Evolutionary conservation across 2,888 invertebrate species (phyloP), one percentile per base, ranked within the genome.

Genomic region (Caenorhabditis auriculariae): DNA sequence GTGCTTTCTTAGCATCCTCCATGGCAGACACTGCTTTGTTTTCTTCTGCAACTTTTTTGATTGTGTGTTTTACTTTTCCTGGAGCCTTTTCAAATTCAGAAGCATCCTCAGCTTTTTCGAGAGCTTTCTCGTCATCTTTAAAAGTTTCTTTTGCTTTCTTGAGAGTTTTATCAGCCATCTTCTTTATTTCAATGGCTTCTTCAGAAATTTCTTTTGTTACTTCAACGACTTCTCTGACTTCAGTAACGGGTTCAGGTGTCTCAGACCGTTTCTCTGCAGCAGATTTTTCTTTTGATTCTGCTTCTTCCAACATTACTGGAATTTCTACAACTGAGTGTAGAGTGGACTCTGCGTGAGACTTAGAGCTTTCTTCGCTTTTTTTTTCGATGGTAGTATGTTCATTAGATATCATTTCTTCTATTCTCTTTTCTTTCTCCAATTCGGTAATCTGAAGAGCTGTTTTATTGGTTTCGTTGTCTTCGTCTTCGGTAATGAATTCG

Each of bases 401-500:
- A 6, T 45, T 5, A 17, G 27, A n/a, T n/a, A n/a, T n/a, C n/a
- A n/a, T 3, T 26, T 35, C 53, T 29, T 44, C 21, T 7, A 39
- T 27, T 32, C 23, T 28, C 26, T 53, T 37, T 32, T 55, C 49
- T 4, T 28, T 29, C 2, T 32, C 47, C 21, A n/a, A 17, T 23
- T 15, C 38, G 6, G 4, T 17, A 29, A 28, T 24, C n/a, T 17
- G 27, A 12, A 27, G 17, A 4, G 27, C 19, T 2, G n/a, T 32
- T 43, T 43, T 52, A 27, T 41, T 39, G n/a, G n/a, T 32, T 17
- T 46, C 15, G 1, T 44, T 28, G 7, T 48, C 44, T 23, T 49
- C 57, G 32, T 67, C 63, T 43, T 55, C 64, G 35, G 56, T 60
- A 12, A 53, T 12, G 35, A 62, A 62, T 12, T 62, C 62, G 26